Evolutionary conservation across 1,140 invertebrate species (phyloP), one percentile per base, ranked within the genome.

Genomic region (Holcopasites calliopsidis): DNA sequence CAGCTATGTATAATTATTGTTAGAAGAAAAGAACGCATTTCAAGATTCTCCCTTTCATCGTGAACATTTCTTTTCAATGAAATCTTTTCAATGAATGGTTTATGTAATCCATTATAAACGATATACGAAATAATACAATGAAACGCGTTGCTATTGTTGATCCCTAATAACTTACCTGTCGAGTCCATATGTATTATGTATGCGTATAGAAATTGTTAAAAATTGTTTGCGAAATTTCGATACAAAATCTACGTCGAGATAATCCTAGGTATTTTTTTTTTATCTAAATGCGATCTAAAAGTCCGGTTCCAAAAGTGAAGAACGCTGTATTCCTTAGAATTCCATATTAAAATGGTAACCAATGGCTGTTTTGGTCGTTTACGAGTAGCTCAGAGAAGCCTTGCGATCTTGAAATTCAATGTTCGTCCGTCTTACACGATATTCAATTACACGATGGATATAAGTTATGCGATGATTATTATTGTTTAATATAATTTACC

Each of bases 231-330:
- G 47, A 57, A 73, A 81, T 81, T 78, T 60, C 28, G 21, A 78
- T 82, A 82, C 21, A 82, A 82, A 82, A 74, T 82, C 69, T 82
- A 65, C 50, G 58, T n/a, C 21, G 21, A 73, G 18, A 82, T 77
- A 72, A 52, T 65, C 65, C 40, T 33, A 40, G 44, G 35, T 50
- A 62, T 75, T 10, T 8, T 60, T 16, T 10, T n/a, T n/a, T n/a
- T n/a, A n/a, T 66, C 62, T 60, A 74, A 70, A 73, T 35, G 62
- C 57, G 55, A 52, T 42, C 31, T 49, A 44, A 35, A 75, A 74
- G 31, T 35, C 23, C 62, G 26, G 1, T 21, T n/a, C 18, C 40
- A 55, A 62, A 66, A 49, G 31, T 78, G 61, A 71, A 38, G 61
- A 31, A 62, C 64, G 50, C 26, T 8, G n/a, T n/a, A 35, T 52